Conservation (phyloP, 2,888 invertebrate genomes). For the Flexamia atlantica region DNA sequence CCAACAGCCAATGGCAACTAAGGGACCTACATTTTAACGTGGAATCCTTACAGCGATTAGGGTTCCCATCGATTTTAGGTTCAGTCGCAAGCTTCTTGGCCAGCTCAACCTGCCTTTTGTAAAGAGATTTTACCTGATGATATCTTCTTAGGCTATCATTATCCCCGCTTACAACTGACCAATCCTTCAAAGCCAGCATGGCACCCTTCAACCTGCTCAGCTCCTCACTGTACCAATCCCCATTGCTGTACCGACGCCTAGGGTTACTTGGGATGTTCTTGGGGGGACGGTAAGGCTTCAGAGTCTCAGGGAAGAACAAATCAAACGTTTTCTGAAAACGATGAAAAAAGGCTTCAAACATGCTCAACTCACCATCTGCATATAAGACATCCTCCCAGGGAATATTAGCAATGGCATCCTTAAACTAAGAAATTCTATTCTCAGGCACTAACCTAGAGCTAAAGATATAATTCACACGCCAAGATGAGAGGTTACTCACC, state of each 20-base stretch:
- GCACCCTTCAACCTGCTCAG: neutral
- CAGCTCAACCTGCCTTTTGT: neutral
- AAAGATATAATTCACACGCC: too few species aligned
- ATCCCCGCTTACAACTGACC: neutral
- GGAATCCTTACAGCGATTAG: conserved; percentile 9
- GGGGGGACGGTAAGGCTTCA: neutral
- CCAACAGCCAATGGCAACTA: too few species aligned
- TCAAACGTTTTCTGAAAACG: neutral
- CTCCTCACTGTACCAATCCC: neutral
- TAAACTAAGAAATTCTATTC: too few species aligned
- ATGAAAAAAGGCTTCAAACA: neutral
- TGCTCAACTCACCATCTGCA: neutral
- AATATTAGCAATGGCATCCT: neutral
- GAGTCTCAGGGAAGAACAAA: neutral
- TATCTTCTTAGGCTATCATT: conserved; percentile 1
- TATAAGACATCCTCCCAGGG: neutral
- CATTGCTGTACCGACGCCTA: neutral
- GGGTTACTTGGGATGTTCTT: neutral
- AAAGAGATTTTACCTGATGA: conserved; percentile 3
- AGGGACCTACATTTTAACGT: too few species aligned
- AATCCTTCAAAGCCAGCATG: neutral
- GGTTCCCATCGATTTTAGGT: neutral
- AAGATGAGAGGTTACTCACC: too few species aligned
- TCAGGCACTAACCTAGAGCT: too few species aligned
- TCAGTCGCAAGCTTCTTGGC: neutral